Percentiles rank a stretch among this genome's conserved stretches.
These are phyloP conservation scores for Strongylocentrotus purpuratus DNA, from an alignment of 35 echinoderm and acorn worm genomes.

Conservation along the genomic window DNA sequence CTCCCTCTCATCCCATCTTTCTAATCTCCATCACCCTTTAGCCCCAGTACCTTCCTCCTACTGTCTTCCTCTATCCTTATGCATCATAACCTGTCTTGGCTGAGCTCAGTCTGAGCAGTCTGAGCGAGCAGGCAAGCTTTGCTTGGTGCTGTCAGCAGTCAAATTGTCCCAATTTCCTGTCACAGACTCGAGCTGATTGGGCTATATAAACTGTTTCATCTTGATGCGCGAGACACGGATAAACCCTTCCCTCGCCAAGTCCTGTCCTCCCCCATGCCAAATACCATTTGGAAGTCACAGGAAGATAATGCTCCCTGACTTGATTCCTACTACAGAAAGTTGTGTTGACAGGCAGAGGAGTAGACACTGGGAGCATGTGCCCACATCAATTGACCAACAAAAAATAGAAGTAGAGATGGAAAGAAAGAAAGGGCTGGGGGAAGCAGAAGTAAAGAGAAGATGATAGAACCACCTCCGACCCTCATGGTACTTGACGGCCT, in stretches of 20 bases:
- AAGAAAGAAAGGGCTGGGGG: neutral
- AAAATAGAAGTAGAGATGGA: neutral
- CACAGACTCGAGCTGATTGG: conserved; percentile 8
- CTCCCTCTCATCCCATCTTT: neutral
- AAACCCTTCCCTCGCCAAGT: neutral
- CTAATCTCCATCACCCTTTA: neutral
- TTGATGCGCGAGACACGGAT: neutral
- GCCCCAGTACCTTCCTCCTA: conserved; percentile 31
- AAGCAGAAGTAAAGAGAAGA: too few species aligned
- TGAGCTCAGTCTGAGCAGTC: neutral
- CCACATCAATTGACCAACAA: neutral
- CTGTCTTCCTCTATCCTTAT: conserved; percentile 11
- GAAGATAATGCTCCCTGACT: neutral
- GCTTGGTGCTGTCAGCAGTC: conserved; percentile 23
- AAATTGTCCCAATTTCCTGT: conserved; percentile 50
- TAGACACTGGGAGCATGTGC: neutral
- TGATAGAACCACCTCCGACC: too few species aligned
- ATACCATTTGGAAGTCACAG: neutral
- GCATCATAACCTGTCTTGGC: neutral
- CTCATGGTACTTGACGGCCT: too few species aligned
- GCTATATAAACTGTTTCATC: conserved; percentile 41
- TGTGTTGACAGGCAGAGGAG: neutral
- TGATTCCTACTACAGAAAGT: neutral
- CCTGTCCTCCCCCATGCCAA: neutral
- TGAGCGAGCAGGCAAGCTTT: conserved; percentile 6